Evolutionary conservation across 2,113 vertebrate genomes (phyloP).

Genomic region (Cebus imitator): DNA sequence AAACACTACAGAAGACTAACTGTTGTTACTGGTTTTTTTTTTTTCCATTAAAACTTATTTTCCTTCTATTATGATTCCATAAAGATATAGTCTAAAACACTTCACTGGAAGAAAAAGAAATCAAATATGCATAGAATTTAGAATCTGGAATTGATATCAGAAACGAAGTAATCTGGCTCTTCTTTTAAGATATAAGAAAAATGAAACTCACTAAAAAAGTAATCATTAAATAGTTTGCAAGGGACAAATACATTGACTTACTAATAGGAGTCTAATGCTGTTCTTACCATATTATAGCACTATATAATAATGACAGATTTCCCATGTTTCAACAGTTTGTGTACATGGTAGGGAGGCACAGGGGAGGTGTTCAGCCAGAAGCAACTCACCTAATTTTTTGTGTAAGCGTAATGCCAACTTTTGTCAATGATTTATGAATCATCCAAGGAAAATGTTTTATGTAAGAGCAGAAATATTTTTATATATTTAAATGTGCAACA

Average conservation of each 20-base stretch:
- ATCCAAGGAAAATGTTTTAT: neutral
- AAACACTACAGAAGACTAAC: neutral
- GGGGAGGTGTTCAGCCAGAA: neutral
- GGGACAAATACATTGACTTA: neutral
- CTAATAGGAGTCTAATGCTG: neutral
- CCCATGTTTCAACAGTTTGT: neutral
- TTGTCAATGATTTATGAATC: conserved; percentile 22
- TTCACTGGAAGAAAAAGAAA: neutral
- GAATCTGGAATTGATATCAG: neutral
- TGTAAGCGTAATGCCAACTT: neutral
- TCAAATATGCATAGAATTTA: neutral
- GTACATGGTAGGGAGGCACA: neutral
- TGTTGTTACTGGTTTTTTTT: neutral
- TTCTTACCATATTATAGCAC: neutral
- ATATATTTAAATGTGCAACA: neutral
- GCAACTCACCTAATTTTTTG: neutral
- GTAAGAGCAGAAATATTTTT: neutral
- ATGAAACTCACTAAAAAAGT: neutral
- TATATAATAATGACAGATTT: neutral
- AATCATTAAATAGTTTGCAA: neutral
- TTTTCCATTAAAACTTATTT: neutral
- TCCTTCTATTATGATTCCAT: neutral
- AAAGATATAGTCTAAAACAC: neutral
- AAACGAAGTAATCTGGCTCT: neutral
- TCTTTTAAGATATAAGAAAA: conserved; percentile 8